Conservation (phyloP, 1,140 invertebrate species). For the Ceratitis capitata region DNA sequence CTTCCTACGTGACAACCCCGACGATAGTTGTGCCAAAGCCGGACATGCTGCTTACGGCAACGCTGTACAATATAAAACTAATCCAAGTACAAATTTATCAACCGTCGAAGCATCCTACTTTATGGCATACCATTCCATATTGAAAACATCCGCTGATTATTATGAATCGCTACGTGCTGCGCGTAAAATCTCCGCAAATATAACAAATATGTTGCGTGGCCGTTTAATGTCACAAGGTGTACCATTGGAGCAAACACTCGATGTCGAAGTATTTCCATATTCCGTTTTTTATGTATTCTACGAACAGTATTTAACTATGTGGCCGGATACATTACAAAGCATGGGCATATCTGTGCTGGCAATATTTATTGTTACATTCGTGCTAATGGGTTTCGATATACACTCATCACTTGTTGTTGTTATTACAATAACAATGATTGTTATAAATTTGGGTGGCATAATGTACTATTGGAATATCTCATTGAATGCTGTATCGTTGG, state of each 20-base stretch:
- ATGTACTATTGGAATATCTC: slow-evolving; percentile 98
- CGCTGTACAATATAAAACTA: slow-evolving; percentile 72
- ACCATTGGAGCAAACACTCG: slow-evolving; percentile 63
- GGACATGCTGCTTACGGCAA: slow-evolving; percentile 84
- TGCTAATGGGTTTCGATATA: slow-evolving; percentile 93
- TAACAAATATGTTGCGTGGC: slow-evolving; percentile 79
- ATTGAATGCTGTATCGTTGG: slow-evolving; percentile 95
- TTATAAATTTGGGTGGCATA: slow-evolving; percentile 90
- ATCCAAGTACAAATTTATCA: slow-evolving; percentile 64
- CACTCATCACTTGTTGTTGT: slow-evolving; percentile 89
- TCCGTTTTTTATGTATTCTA: slow-evolving; percentile 99
- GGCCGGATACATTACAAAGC: slow-evolving; percentile 88
- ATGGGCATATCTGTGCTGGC: slow-evolving; percentile 87
- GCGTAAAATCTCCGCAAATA: slow-evolving; percentile 80
- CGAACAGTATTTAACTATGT: slow-evolving; percentile 98
- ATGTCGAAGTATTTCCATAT: slow-evolving; percentile 93
- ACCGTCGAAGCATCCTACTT: slow-evolving; percentile 82
- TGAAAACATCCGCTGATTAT: slow-evolving; percentile 92
- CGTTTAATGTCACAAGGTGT: slow-evolving; percentile 67
- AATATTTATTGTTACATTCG: slow-evolving; percentile 93
- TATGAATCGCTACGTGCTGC: slow-evolving; percentile 88
- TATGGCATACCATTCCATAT: slow-evolving; percentile 95
- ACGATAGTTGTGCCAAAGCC: slow-evolving; percentile 82
- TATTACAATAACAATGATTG: slow-evolving; percentile 93
- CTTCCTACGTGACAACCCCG: slow-evolving; percentile 93